phyloP scores from a whole-genome alignment of 2,888 invertebrate genomes.

The Chaitophorus viminalis region DNA sequence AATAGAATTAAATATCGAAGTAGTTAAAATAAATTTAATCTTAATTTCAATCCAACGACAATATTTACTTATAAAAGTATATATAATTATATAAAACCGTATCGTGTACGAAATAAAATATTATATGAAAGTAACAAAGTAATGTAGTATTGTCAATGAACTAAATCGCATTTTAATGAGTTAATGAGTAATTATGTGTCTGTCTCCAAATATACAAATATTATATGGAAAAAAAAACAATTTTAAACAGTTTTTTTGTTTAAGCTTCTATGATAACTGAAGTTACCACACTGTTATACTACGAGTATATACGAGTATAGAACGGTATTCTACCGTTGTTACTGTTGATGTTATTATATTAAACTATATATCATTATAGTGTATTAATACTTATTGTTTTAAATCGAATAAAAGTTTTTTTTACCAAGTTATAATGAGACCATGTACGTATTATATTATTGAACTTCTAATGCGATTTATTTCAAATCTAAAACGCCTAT shows the following conservation, averaged over 20 bases:
- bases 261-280: not conserved
- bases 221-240: not conserved
- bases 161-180: constrained; percentile 41
- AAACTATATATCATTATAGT: not conserved
- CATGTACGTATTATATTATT: not conserved
- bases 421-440: not conserved
- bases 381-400: not conserved
- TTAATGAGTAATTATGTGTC: constrained; percentile 33
- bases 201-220: not conserved
- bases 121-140: not conserved
- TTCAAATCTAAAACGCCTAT: no score
- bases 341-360: not conserved
- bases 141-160: not conserved
- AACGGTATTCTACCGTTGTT: no score
- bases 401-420: not conserved
- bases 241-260: constrained; percentile 14
- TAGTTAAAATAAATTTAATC: no score
- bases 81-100: not conserved
- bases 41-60: not conserved
- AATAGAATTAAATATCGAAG: no score
- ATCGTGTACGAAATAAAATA: not conserved
- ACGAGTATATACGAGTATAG: no score
- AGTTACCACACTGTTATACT: no score
- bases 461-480: no score
- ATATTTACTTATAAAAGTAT: not conserved